Conservation (phyloP, 2,113 vertebrate genomes). For the Baryphthengus martii region DNA sequence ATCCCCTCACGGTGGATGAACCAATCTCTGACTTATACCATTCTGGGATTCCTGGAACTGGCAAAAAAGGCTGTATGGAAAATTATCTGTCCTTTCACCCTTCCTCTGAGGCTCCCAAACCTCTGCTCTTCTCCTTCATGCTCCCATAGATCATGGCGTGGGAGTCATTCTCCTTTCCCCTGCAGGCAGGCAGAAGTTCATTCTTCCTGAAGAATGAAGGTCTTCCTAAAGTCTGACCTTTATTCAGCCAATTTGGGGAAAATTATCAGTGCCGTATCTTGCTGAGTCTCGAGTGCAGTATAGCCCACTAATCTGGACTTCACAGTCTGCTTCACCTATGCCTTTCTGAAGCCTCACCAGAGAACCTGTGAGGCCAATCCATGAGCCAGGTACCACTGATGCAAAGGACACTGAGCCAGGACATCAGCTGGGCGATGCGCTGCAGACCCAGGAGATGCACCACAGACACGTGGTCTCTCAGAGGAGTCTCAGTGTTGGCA, state of each 20-base stretch:
- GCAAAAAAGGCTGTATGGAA: neutral
- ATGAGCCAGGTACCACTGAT: accelerated
- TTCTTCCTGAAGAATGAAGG: too few species aligned
- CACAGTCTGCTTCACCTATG: neutral
- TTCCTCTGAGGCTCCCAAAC: accelerated
- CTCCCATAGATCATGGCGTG: neutral
- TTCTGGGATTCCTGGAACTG: neutral
- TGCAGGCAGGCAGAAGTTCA: neutral
- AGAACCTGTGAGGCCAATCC: neutral
- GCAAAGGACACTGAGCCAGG: neutral
- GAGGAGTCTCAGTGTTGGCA: neutral
- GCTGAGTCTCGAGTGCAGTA: neutral
- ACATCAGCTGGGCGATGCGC: accelerated
- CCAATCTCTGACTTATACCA: accelerated
- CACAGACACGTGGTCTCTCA: neutral
- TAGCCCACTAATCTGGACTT: accelerated
- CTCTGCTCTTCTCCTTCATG: neutral
- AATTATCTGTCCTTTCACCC: neutral
- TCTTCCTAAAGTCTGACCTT: too few species aligned
- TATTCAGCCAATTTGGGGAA: neutral
- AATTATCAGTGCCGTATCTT: neutral
- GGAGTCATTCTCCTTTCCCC: neutral
- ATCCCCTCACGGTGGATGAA: accelerated
- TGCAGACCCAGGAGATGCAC: accelerated
- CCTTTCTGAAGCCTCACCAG: neutral